Evolutionary conservation across 2,888 invertebrate genomes (phyloP).

Genomic region (Hyposoter dolosus): DNA sequence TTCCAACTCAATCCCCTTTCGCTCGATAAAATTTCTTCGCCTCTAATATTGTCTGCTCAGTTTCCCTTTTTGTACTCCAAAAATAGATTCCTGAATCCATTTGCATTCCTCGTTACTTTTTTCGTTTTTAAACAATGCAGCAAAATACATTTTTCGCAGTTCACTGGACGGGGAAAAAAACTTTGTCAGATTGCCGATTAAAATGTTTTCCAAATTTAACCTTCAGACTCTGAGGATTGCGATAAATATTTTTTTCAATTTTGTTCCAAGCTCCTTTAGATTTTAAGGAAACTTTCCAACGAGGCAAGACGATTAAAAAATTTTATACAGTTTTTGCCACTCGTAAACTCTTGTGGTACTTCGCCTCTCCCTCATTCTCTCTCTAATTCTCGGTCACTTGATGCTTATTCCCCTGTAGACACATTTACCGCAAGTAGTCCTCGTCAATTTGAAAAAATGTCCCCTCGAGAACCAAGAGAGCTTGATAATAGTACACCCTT

Average conservation of each 20-base stretch:
- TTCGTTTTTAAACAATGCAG: too few species aligned
- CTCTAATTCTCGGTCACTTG: conserved; percentile 13
- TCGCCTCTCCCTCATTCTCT: background rate
- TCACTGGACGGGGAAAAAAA: background rate
- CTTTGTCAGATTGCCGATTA: background rate
- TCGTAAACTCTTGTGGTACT: background rate
- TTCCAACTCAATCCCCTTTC: background rate
- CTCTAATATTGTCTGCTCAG: background rate
- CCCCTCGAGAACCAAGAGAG: conserved; percentile 34
- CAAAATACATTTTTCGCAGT: background rate
- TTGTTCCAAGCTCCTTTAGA: background rate
- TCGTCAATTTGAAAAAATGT: conserved; percentile 47
- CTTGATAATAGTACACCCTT: conserved; percentile 39
- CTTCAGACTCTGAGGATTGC: background rate
- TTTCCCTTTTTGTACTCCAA: background rate
- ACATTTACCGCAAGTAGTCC: conserved; percentile 40
- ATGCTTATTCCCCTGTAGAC: conserved; percentile 38
- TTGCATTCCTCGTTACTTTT: too few species aligned
- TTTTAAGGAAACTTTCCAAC: background rate
- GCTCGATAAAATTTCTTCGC: background rate
- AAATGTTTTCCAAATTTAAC: background rate
- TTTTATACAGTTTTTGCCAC: conserved; percentile 1
- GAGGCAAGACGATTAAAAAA: background rate
- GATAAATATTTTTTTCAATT: background rate
- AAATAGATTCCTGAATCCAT: too few species aligned